phyloP scores from a whole-genome alignment of 2,888 invertebrate genomes.

The Eutolmus rufibarbis region DNA sequence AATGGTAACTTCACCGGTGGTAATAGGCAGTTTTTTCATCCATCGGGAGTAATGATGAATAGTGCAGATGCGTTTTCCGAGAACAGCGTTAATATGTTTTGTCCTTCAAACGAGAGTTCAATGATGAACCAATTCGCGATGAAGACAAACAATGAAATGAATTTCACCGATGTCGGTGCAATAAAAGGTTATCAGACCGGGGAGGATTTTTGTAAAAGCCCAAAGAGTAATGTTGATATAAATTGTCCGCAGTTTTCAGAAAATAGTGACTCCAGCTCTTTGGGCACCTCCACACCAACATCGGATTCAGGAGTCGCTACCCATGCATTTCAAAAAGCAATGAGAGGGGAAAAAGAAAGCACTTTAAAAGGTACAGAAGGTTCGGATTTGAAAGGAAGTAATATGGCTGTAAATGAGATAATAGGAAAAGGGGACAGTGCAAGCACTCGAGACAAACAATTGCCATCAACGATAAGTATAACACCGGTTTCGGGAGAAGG shows the following conservation, averaged over 20 bases:
- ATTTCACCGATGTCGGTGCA: constrained; percentile 25
- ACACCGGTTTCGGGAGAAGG: constrained; percentile 67
- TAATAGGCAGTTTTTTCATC: constrained; percentile 50
- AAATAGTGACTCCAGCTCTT: constrained; percentile 66
- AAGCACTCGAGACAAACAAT: background rate
- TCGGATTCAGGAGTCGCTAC: constrained; percentile 62
- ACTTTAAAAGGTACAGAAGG: background rate
- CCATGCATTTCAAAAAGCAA: constrained; percentile 13
- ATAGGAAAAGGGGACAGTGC: background rate
- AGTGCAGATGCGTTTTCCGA: constrained; percentile 29
- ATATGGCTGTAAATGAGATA: background rate
- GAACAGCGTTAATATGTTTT: constrained; percentile 43
- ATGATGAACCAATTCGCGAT: constrained; percentile 43
- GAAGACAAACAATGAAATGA: constrained; percentile 33
- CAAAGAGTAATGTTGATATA: constrained; percentile 62
- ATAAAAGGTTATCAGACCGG: constrained; percentile 37
- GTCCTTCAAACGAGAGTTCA: background rate
- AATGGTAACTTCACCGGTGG: constrained; percentile 37
- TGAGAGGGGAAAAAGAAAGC: background rate
- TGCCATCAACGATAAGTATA: constrained; percentile 34
- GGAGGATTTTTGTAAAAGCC: constrained; percentile 69
- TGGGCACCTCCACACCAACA: constrained; percentile 63
- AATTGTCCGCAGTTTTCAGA: constrained; percentile 50
- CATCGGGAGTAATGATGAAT: constrained; percentile 46
- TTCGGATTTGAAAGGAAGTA: background rate